Evolutionary conservation across 1,140 invertebrate species (phyloP).

Genomic region (Oscheius sp.): DNA sequence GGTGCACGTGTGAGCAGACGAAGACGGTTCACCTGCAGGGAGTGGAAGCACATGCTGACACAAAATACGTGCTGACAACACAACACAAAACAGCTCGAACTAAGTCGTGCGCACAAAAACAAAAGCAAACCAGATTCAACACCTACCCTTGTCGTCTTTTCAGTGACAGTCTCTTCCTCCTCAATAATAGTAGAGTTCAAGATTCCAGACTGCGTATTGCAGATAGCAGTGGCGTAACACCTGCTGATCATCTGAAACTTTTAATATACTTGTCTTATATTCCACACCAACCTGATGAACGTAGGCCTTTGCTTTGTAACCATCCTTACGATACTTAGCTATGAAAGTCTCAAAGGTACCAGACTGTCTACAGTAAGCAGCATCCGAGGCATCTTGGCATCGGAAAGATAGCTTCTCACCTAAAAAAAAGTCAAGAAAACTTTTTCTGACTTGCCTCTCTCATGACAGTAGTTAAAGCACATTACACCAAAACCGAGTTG

Average conservation of each 20-base stretch:
- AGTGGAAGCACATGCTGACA: not conserved
- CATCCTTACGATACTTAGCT: slow-evolving; percentile 50
- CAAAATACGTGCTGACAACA: not conserved
- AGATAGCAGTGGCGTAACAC: slow-evolving; percentile 56
- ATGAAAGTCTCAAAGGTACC: slow-evolving; percentile 45
- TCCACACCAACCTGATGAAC: slow-evolving; percentile 51
- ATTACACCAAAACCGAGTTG: slow-evolving; percentile 58
- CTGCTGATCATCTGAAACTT: slow-evolving; percentile 54
- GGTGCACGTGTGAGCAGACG: slow-evolving; percentile 28
- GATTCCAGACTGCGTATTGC: slow-evolving; percentile 48
- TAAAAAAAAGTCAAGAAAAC: slow-evolving; percentile 29
- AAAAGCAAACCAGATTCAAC: not conserved
- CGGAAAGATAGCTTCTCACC: slow-evolving; percentile 54
- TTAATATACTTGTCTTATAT: not conserved
- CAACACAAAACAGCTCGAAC: not conserved
- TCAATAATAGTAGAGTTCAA: slow-evolving; percentile 48
- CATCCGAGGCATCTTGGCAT: slow-evolving; percentile 55
- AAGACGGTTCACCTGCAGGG: slow-evolving; percentile 19
- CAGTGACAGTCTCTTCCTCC: slow-evolving; percentile 11
- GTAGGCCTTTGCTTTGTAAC: slow-evolving; percentile 58
- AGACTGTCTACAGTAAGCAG: slow-evolving; percentile 48
- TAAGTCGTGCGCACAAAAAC: not conserved
- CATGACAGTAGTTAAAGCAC: slow-evolving; percentile 60
- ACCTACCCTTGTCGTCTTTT: slow-evolving; percentile 31
- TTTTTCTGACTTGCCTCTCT: slow-evolving; percentile 43